Evolutionary conservation across 1,140 invertebrate genomes (phyloP).

Genomic region (Magallana angulata): DNA sequence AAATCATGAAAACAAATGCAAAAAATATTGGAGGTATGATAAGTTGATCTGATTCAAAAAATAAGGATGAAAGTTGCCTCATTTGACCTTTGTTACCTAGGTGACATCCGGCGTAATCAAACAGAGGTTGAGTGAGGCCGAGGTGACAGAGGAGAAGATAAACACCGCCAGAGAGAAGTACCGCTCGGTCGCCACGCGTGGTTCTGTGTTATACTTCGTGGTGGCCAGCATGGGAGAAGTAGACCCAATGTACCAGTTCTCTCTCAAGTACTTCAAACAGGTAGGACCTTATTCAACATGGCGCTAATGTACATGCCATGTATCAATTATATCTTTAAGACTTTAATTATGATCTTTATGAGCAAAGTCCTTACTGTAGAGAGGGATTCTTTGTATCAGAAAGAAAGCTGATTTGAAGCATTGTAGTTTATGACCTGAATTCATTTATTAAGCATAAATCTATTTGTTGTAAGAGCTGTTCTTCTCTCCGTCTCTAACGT

Average conservation of each 20-base stretch:
- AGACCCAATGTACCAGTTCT: conserved; percentile 83
- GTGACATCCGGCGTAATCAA: conserved; percentile 83
- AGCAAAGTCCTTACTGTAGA: too few relatives aligned
- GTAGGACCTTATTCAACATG: conserved; percentile 29
- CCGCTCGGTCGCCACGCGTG: conserved; percentile 76
- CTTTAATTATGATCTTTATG: too few relatives aligned
- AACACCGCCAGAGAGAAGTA: conserved; percentile 78
- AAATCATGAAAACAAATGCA: too few relatives aligned
- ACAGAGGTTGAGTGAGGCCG: conserved; percentile 88
- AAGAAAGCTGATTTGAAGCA: too few relatives aligned
- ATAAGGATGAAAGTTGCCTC: background rate
- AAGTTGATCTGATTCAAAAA: background rate
- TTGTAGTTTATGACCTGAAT: too few relatives aligned
- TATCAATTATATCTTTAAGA: too few relatives aligned
- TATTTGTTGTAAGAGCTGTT: too few relatives aligned
- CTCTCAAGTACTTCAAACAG: conserved; percentile 90
- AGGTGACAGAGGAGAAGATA: conserved; percentile 85
- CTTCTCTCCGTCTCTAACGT: too few relatives aligned
- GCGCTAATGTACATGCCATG: too few relatives aligned
- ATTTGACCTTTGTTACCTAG: conserved; percentile 56
- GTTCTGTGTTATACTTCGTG: conserved; percentile 80
- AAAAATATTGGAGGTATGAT: too few relatives aligned
- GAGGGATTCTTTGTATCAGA: too few relatives aligned
- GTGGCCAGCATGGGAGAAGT: conserved; percentile 80
- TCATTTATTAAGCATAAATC: too few relatives aligned